A percentile compares a stretch with the other conserved stretches of the same genome.
These are phyloP conservation scores for Brevimyrus niger DNA, from an alignment of 2,113 vertebrate genomes.

Conservation along the genomic window DNA sequence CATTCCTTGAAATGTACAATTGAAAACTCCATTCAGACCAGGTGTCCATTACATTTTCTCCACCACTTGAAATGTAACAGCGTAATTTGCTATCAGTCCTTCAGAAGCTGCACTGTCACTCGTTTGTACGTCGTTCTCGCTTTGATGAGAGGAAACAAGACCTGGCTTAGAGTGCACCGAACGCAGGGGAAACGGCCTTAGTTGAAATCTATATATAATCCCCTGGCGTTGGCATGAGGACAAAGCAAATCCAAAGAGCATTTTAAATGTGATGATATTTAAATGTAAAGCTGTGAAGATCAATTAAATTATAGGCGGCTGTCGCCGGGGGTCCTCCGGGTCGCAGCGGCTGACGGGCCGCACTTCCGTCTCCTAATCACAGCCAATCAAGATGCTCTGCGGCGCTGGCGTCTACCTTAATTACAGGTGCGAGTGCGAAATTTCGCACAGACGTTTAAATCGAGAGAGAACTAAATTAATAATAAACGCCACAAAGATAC, in stretches of 20 bases:
- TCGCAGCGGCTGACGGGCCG: background rate
- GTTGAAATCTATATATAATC: slow-evolving; percentile 13
- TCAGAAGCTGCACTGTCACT: background rate
- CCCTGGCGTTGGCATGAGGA: background rate
- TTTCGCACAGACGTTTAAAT: background rate
- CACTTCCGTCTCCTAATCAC: background rate
- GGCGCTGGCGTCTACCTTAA: background rate
- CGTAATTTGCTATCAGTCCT: background rate
- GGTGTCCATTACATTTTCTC: background rate
- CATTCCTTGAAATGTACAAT: background rate
- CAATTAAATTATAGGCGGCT: slow-evolving; percentile 13
- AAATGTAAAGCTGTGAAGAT: slow-evolving; percentile 15
- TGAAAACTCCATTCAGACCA: background rate
- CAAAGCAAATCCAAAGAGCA: slow-evolving; percentile 15
- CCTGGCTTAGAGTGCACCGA: background rate
- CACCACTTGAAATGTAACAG: background rate
- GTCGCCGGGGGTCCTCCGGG: background rate
- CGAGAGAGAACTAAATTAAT: background rate
- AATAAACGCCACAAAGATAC: slow-evolving; percentile 1
- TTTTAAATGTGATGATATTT: slow-evolving; percentile 13
- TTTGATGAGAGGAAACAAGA: background rate
- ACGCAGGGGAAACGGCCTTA: background rate
- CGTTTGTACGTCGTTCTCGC: background rate
- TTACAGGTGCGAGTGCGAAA: slow-evolving; percentile 1
- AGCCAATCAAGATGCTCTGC: background rate